A percentile compares a stretch with the other conserved stretches of the same genome.
Evolutionary conservation across 1,140 invertebrate species (phyloP).

Genomic region (Nymphalis io): DNA sequence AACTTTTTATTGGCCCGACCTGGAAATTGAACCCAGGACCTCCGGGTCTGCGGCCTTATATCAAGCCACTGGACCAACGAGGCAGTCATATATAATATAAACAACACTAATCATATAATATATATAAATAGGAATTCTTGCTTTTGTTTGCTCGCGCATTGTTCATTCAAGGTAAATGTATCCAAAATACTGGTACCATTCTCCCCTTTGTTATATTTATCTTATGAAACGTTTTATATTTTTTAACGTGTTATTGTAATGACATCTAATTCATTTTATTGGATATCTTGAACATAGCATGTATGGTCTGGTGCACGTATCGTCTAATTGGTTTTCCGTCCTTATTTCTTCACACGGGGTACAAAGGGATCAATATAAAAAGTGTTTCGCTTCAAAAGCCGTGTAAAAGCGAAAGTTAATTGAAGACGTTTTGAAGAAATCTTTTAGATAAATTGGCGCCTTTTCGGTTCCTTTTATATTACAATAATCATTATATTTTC

Average conservation of each 20-base stretch:
- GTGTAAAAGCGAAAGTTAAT: neutral
- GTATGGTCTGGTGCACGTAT: conserved; percentile 1
- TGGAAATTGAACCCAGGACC: too few species aligned
- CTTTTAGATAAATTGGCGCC: conserved; percentile 3
- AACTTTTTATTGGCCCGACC: too few species aligned
- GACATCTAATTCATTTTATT: neutral
- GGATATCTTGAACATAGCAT: neutral
- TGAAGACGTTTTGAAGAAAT: neutral
- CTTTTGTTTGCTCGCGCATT: too few species aligned
- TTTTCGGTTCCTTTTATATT: neutral
- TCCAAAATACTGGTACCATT: too few species aligned
- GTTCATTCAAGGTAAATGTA: too few species aligned
- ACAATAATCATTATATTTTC: neutral
- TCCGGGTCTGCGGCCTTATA: too few species aligned
- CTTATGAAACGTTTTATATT: neutral
- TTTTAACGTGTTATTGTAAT: too few species aligned
- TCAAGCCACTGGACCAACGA: too few species aligned
- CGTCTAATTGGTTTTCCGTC: conserved; percentile 9
- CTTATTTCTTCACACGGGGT: neutral
- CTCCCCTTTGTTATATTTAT: neutral
- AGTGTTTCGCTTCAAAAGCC: conserved; percentile 12
- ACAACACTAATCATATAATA: too few species aligned
- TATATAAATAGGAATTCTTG: too few species aligned
- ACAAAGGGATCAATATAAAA: conserved; percentile 8
- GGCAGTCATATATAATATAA: too few species aligned